Evolutionary conservation across 2,888 invertebrate species (phyloP).

Genomic region (Synergus umbraculus): DNA sequence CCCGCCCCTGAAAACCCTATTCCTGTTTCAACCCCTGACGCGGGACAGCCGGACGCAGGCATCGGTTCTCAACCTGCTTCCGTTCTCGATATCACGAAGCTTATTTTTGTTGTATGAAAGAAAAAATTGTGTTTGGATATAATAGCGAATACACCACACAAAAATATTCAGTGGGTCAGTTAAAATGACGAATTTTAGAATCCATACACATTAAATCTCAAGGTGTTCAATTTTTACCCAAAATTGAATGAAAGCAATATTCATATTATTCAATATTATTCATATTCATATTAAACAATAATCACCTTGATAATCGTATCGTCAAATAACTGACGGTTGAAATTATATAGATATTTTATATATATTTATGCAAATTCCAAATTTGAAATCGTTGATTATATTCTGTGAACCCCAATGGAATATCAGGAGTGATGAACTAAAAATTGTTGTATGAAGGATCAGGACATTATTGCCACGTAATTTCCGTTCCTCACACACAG

Average conservation of each 20-base stretch:
- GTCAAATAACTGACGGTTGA: no score
- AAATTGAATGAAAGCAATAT: no score
- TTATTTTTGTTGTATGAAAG: conserved; percentile 25
- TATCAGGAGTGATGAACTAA: neutral
- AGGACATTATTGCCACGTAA: neutral
- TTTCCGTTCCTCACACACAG: neutral
- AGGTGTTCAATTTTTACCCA: no score
- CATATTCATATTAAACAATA: no score
- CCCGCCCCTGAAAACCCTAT: conserved; percentile 69
- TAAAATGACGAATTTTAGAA: neutral
- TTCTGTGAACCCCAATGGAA: neutral
- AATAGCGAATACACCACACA: neutral
- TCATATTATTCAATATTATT: no score
- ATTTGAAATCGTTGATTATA: conserved; percentile 36
- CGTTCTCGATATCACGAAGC: conserved; percentile 47
- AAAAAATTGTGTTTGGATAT: neutral
- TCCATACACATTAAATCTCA: neutral
- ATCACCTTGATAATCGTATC: no score
- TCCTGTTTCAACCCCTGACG: conserved; percentile 70
- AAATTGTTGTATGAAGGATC: conserved; percentile 6
- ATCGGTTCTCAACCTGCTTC: conserved; percentile 71
- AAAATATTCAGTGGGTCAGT: neutral
- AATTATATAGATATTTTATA: no score
- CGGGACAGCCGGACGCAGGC: conserved; percentile 70
- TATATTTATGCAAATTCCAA: neutral